phyloP scores from a whole-genome alignment of 2,888 invertebrate genomes.

The Trachelus iudaicus region DNA sequence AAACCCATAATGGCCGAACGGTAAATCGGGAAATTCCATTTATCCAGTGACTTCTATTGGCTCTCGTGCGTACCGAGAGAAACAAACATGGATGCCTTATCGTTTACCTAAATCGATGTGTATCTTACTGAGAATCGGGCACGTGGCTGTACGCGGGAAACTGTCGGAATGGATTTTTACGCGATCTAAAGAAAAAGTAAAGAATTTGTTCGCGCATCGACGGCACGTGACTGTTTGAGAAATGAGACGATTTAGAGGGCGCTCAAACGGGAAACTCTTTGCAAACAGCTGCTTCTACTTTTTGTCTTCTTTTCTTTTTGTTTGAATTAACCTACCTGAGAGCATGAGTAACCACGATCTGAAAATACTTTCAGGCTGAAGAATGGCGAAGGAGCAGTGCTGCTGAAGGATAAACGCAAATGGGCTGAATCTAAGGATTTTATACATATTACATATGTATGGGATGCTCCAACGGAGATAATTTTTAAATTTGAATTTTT shows the following conservation, averaged over 20 bases:
- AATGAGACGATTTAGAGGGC: not conserved
- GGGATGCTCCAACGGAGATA: not conserved
- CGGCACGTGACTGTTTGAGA: not conserved
- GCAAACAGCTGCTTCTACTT: not conserved
- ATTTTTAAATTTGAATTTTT: not conserved
- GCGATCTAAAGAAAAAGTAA: not conserved
- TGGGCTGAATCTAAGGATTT: not conserved
- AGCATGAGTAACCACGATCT: not conserved
- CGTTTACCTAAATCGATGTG: not conserved
- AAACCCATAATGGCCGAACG: slow-evolving; percentile 39
- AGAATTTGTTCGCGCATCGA: not conserved
- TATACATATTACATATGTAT: not conserved
- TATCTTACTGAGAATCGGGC: not conserved
- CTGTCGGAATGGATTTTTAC: not conserved
- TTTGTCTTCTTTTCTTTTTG: not conserved
- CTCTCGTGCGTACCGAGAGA: not conserved
- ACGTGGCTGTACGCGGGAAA: not conserved
- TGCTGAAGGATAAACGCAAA: not conserved
- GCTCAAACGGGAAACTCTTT: not conserved
- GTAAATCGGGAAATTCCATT: slow-evolving; percentile 43
- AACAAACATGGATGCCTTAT: not conserved
- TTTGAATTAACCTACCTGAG: not conserved
- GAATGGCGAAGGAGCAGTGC: not conserved
- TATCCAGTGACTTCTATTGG: slow-evolving; percentile 22
- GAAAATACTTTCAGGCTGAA: not conserved